Base-by-base conservation (phyloP, 2,888 invertebrate species). In the Acronicta psi region DNA sequence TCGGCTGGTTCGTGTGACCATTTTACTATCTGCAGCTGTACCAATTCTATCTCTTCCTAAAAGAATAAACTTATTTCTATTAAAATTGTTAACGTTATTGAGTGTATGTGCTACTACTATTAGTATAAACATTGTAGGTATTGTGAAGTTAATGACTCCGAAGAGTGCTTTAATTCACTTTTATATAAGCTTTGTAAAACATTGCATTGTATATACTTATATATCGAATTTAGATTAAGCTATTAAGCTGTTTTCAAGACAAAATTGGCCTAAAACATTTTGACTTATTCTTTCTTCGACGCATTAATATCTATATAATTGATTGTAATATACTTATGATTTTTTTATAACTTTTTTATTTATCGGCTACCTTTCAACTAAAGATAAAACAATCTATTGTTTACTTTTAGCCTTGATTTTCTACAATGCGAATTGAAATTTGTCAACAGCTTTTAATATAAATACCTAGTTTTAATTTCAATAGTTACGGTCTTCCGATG, bases 401-500 rank as follows among this genome's bases (percentile, higher is more conserved):
- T 11, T 29, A 29, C 0, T 3, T 11, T 29, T 29, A 29, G 11
- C 29, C 29, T 34, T 31, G 13, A 31, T 31, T n/a, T n/a, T 34
- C n/a, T 6, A 34, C 8, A n/a, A n/a, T 34, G 6, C 34, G 6
- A 34, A 34, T n/a, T 34, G 13, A 34, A 34, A 34, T 7, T 55
- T 37, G 37, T 58, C 29, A 44, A 44, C 23, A 44, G 43, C 29
- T 34, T 37, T 16, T 18, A 51, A 10, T 54, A 51, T 42, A 47
- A 40, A 9, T 62, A 62, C 13, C 37, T 73, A 66, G 38, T 49
- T 13, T 16, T 57, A 56, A 43, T 53, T 38, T 9, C 18, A 41
- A 81, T 77, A 64, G 43, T 74, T 79, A 70, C 78, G 65, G 89
- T 91, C 89, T 91, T 91, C 91, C 89, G 85, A 72, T 80, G 67